These are phyloP conservation scores for Ptiloglossa arizonensis DNA, from an alignment of 1,140 invertebrate species.

Conservation along the genomic window DNA sequence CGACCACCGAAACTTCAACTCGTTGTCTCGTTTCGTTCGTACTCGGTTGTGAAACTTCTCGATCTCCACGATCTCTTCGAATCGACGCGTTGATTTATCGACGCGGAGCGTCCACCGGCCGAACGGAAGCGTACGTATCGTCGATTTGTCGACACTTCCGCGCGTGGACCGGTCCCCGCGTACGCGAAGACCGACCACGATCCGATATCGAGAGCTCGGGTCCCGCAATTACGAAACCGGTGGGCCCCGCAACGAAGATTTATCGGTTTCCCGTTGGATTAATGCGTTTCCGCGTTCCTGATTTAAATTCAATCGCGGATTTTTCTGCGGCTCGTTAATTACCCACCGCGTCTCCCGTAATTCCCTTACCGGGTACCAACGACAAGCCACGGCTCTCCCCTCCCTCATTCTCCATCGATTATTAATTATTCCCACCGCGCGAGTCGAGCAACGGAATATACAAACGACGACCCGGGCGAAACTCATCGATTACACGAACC, in stretches of 20 bases:
- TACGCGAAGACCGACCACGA: no score
- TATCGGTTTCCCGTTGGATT: not conserved
- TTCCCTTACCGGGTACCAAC: not conserved
- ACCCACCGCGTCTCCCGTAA: not conserved
- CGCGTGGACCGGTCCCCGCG: conserved; percentile 10
- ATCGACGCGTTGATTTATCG: conserved; percentile 6
- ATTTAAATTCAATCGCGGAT: conserved; percentile 30
- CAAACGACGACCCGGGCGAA: not conserved
- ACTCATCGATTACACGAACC: conserved; percentile 33
- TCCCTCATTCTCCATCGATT: not conserved
- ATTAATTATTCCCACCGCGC: conserved; percentile 36
- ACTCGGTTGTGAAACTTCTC: no score
- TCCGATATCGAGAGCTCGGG: conserved; percentile 25
- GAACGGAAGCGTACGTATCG: conserved; percentile 39
- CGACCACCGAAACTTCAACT: no score
- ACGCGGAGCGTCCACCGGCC: conserved; percentile 7
- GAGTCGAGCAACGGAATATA: not conserved
- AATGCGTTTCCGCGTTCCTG: conserved; percentile 44
- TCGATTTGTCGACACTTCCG: conserved; percentile 55
- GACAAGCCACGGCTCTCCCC: not conserved
- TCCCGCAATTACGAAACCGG: conserved; percentile 27
- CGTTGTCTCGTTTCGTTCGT: no score
- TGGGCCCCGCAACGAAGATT: conserved; percentile 2
- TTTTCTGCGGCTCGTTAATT: conserved; percentile 16
- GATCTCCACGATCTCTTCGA: no score